Percentiles rank a stretch among this genome's conserved stretches.
phyloP scores from a whole-genome alignment of 2,113 vertebrate genomes.

The Thalassoma bifasciatum region DNA sequence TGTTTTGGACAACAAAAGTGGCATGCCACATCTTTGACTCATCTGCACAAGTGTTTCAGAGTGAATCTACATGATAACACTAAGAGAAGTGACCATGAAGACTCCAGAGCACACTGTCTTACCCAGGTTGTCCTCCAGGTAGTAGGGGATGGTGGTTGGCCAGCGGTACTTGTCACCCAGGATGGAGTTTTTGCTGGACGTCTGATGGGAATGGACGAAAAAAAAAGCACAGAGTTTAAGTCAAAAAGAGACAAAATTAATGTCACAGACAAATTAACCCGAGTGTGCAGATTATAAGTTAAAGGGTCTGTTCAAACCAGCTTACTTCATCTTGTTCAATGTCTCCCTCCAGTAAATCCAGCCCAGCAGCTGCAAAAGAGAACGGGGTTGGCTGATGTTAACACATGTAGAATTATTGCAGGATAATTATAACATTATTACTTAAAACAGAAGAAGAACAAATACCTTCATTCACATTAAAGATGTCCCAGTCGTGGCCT shows the following conservation, averaged over 20 bases:
- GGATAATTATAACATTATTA: not conserved
- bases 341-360: conserved; percentile 91
- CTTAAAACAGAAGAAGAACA: no score
- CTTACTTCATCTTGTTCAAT: conserved; percentile 84
- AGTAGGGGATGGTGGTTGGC: conserved; percentile 89
- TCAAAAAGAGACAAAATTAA: not conserved
- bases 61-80: not conserved
- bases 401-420: not conserved
- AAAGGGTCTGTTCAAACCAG: conserved; percentile 17
- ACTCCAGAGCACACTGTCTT: conserved; percentile 23
- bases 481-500: conserved; percentile 87
- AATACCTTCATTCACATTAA: conserved; percentile 89
- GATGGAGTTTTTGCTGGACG: conserved; percentile 82
- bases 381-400: not conserved
- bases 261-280: not conserved
- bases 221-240: not conserved
- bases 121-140: conserved; percentile 89
- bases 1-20: no score
- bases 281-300: no score
- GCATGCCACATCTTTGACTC: no score
- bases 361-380: conserved; percentile 79
- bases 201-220: conserved; percentile 44
- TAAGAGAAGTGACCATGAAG: not conserved
- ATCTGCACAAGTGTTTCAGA: not conserved
- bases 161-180: conserved; percentile 86